These are phyloP conservation scores for Nerophis ophidion DNA, from an alignment of 2,113 vertebrate species.

Conservation along the genomic window DNA sequence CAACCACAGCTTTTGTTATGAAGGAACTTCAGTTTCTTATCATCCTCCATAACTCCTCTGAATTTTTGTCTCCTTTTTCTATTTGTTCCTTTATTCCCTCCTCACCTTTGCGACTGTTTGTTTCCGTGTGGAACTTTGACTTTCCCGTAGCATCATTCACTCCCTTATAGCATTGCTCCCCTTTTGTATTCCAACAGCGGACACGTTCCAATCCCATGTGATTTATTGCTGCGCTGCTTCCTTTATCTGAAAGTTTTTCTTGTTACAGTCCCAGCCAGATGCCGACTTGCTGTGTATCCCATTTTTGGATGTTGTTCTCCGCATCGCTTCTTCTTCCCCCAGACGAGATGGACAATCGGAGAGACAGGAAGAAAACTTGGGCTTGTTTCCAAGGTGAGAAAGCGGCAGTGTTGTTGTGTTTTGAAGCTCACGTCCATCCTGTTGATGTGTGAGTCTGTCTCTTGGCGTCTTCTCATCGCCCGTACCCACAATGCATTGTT, in stretches of 20 bases:
- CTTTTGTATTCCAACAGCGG: conserved; percentile 9
- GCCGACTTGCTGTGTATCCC: neutral
- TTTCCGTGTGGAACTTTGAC: conserved; percentile 4
- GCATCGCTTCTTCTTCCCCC: neutral
- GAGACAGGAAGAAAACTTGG: conserved; percentile 5
- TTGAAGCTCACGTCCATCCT: conserved; percentile 19
- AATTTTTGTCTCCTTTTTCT: conserved; percentile 1
- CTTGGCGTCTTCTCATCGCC: conserved; percentile 26
- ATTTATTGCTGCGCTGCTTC: conserved; percentile 8
- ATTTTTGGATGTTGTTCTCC: conserved; percentile 5
- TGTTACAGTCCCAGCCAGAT: conserved; percentile 6
- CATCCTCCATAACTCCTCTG: neutral
- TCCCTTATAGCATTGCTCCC: neutral
- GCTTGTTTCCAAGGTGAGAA: conserved; percentile 17
- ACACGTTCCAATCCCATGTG: conserved; percentile 8
- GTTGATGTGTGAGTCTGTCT: conserved; percentile 28
- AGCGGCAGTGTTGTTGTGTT: conserved; percentile 2
- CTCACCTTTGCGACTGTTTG: conserved; percentile 1
- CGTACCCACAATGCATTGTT: conserved; percentile 41
- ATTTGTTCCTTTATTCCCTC: neutral
- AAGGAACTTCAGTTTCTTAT: conserved; percentile 1
- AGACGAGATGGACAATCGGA: conserved; percentile 6
- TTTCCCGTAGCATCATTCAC: neutral
- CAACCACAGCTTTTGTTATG: conserved; percentile 21
- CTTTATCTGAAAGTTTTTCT: conserved; percentile 8